These are phyloP conservation scores for Oreochromis tanganicae DNA, from an alignment of 2,113 vertebrate species.

Conservation along the genomic window DNA sequence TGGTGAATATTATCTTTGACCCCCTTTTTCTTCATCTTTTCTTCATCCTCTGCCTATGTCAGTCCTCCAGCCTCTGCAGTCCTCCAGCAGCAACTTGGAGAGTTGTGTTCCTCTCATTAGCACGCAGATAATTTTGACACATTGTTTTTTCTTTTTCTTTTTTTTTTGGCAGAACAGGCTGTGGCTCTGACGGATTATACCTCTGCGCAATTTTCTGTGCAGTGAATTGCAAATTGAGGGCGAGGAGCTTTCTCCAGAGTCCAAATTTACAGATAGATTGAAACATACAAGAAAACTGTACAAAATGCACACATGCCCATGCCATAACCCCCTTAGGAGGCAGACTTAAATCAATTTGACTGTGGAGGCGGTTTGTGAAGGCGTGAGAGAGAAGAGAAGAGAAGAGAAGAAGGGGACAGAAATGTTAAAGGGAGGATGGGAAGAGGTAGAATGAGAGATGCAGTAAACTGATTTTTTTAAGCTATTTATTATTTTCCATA, in stretches of 20 bases:
- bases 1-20: not conserved
- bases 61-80: slow-evolving; percentile 27
- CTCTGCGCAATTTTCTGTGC: not conserved
- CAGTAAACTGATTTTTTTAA: not conserved
- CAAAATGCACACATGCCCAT: slow-evolving; percentile 16
- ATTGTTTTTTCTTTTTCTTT: not conserved
- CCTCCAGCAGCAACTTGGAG: not conserved
- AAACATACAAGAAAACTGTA: not conserved
- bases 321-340: slow-evolving; percentile 31
- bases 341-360: slow-evolving; percentile 54
- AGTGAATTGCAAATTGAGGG: slow-evolving; percentile 11
- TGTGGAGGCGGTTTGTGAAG: slow-evolving; percentile 48
- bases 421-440: not conserved
- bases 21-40: not conserved
- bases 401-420: not conserved
- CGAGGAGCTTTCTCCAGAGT: not conserved
- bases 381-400: not conserved
- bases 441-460: not conserved
- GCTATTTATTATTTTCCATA: not conserved
- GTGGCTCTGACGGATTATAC: not conserved
- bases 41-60: slow-evolving; percentile 8
- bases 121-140: not conserved
- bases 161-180: not conserved
- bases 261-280: slow-evolving; percentile 19
- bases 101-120: slow-evolving; percentile 14